Conservation (phyloP, 2,113 vertebrate genomes). For the Genyomyrus donnyi region DNA sequence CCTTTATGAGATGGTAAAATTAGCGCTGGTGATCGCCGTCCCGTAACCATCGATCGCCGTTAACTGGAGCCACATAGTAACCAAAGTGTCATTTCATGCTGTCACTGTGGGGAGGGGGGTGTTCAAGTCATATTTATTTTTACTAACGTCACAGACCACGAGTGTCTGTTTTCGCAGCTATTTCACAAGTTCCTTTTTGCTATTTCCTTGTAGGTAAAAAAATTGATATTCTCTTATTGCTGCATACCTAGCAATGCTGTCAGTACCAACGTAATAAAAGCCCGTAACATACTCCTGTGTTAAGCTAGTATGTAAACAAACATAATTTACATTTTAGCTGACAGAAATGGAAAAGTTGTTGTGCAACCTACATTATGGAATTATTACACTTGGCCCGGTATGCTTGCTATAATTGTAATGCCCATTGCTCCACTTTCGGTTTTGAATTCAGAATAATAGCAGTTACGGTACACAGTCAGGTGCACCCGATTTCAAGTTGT, state of each 20-base stretch:
- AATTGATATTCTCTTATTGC: background rate
- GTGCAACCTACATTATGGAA: background rate
- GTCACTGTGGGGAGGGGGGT: background rate
- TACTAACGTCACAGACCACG: background rate
- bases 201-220: background rate
- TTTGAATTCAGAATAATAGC: background rate
- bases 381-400: background rate
- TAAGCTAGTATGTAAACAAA: background rate
- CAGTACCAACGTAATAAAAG: background rate
- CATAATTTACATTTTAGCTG: background rate
- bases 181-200: background rate
- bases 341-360: background rate
- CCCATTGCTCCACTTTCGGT: background rate
- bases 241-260: background rate
- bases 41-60: background rate
- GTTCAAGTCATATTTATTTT: background rate
- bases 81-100: background rate
- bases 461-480: background rate
- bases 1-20: background rate
- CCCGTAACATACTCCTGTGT: background rate
- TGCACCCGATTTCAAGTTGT: background rate
- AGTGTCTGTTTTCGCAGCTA: background rate
- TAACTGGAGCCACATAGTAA: background rate
- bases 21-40: background rate
- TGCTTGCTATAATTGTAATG: background rate